Base-by-base conservation (phyloP, 2,113 vertebrate species). In the Scortum barcoo region DNA sequence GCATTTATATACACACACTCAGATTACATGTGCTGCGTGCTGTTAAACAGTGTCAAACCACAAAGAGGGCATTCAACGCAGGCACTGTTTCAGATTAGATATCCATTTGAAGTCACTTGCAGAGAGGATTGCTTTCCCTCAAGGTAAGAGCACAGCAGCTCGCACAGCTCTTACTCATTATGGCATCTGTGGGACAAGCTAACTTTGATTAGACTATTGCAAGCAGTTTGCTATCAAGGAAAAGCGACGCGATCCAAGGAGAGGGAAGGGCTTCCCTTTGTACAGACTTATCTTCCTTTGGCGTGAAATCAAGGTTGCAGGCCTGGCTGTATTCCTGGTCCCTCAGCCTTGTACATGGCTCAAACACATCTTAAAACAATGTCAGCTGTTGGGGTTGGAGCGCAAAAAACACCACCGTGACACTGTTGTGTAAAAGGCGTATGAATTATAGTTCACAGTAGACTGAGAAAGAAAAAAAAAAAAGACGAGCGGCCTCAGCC, bases 191-290 rank as follows among this genome's bases (percentile, higher is more conserved):
- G 16, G 36, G 26, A 84, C 76, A 61, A 13, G 16, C 7, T 26
- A 24, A 42, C 46, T 83, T 54, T 76, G 42, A 88, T 79, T 20
- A 65, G 28, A 77, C 72, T 78, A 72, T 24, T 72, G 67, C 22
- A 30, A 75, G 67, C 22, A 30, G 66, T 7, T 28, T 3, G n/a
- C 30, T 78, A 51, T 73, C 76, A 85, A 84, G 72, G 72, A 84
- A 76, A 56, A 57, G 24, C 14, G 3, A 46, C 46, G 19, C n/a
- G 50, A 71, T 72, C 46, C 9, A 67, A 62, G 30, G 33, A 42
- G 75, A 86, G 81, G 82, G 88, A 86, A 80, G 65, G 76, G 79
- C 79, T 83, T 88, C 87, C 90, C 83, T 90, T 91, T 84, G 80
- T 86, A 86, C 80, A 89, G 67, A 89, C 83, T 83, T 74, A 83